Base-by-base conservation (phyloP, 2,113 vertebrate species). In the Marcusenius ussheri region DNA sequence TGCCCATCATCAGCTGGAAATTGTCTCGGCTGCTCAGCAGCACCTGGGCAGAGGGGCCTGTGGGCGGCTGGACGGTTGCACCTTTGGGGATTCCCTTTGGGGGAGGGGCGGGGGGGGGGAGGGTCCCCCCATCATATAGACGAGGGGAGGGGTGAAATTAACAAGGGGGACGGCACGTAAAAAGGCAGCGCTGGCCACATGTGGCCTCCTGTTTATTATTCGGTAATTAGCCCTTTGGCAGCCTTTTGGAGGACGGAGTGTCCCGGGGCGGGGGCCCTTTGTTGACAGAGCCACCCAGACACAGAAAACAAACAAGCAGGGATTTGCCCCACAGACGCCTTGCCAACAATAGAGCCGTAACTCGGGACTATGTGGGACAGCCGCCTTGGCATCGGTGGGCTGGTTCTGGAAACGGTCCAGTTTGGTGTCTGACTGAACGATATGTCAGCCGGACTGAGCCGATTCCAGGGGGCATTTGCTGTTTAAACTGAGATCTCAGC, bases 191-290 rank as follows among this genome's bases (percentile, higher is more conserved):
- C 80, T 46, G 86, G 47, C 91, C 93, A 93, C 92, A 93, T 93
- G 93, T 90, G 93, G 39, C 92, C 89, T 88, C 90, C 92, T 92
- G 91, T 93, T 92, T 93, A 93, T 93, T 93, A 93, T 93, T 93
- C 91, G 47, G 91, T 93, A 93, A 93, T 93, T 93, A 93, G 93
- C 93, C 92, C 92, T 93, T 93, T 93, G 92, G 93, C 93, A 91
- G 91, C 92, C 91, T 88, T 91, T 88, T 90, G 91, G 89, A 92
- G 84, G 88, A 89, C 49, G 91, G 91, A 91, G 49, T 51, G 86
- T 91, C 90, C 89, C 84, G 90, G 90, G 66, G 86, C 90, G 77
- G 24, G 88, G 66, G 83, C 90, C 91, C 92, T 93, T 91, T 93
- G 91, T 93, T 92, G 93, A 93, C 91, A 92, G 90, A 91, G 91